phyloP scores from a whole-genome alignment of 2,888 invertebrate genomes.

The Pomacea canaliculata region DNA sequence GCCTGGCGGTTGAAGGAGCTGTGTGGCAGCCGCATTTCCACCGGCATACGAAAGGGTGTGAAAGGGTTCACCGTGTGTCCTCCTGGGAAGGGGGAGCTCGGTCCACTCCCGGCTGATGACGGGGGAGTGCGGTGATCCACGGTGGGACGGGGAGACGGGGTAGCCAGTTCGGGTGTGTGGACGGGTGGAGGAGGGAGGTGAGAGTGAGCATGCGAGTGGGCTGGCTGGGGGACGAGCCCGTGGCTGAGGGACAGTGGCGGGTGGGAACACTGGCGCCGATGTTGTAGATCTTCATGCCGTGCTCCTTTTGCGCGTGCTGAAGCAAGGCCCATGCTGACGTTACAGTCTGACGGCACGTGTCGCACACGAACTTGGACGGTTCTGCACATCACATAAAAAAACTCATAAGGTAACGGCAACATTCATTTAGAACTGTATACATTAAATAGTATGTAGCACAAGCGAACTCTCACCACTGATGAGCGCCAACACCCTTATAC shows the following conservation, averaged over 20 bases:
- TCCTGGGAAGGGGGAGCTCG: constrained; percentile 38
- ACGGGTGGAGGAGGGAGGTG: constrained; percentile 1
- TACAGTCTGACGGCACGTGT: constrained; percentile 90
- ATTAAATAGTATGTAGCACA: too few species aligned
- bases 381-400: constrained; percentile 72
- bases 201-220: constrained; percentile 12
- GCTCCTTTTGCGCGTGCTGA: constrained; percentile 94
- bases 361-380: constrained; percentile 93
- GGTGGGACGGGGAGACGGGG: constrained; percentile 26
- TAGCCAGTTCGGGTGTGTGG: constrained; percentile 17
- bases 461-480: too few species aligned
- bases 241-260: constrained; percentile 31
- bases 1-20: constrained; percentile 80
- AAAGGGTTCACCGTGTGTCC: constrained; percentile 38
- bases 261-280: constrained; percentile 29
- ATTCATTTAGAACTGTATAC: too few species aligned
- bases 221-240: constrained; percentile 16
- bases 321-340: constrained; percentile 95
- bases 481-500: too few species aligned
- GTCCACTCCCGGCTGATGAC: constrained; percentile 71
- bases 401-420: too few species aligned
- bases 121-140: constrained; percentile 33
- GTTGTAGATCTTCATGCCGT: constrained; percentile 90
- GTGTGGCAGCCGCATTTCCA: constrained; percentile 44
- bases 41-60: constrained; percentile 68